A percentile compares a stretch with the other conserved stretches of the same genome.
Conservation (phyloP, 53 echinoderm and acorn worm species). For the Luidia sarsii region DNA sequence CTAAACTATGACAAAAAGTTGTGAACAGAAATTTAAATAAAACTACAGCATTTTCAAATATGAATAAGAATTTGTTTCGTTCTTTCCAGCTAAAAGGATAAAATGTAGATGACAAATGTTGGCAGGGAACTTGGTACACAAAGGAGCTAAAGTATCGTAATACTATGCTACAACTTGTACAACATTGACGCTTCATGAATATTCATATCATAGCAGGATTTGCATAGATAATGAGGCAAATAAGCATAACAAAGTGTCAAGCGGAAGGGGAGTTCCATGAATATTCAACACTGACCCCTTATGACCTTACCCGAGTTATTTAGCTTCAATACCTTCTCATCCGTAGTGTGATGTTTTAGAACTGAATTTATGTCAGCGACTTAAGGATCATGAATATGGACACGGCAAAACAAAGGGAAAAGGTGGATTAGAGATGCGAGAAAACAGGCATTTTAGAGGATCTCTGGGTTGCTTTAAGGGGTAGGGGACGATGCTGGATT, state of each 20-base stretch:
- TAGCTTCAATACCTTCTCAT: slow-evolving; percentile 29
- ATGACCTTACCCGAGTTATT: slow-evolving; percentile 47
- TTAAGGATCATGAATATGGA: slow-evolving; percentile 1
- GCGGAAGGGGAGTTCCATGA: neutral
- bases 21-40: too few species aligned
- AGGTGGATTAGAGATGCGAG: neutral
- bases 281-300: slow-evolving; percentile 10
- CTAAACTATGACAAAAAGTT: too few species aligned
- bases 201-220: too few species aligned
- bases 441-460: too few species aligned
- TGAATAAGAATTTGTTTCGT: too few species aligned
- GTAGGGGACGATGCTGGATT: neutral
- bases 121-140: too few species aligned
- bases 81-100: too few species aligned
- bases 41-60: too few species aligned
- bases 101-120: too few species aligned
- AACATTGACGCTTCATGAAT: too few species aligned
- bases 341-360: neutral
- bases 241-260: neutral
- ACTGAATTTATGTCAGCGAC: slow-evolving; percentile 35
- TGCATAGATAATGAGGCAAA: neutral
- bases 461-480: neutral
- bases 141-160: too few species aligned
- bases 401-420: slow-evolving; percentile 14
- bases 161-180: too few species aligned